phyloP scores from a whole-genome alignment of 2,797 vertebrate species.

The Lateolabrax maculatus region DNA sequence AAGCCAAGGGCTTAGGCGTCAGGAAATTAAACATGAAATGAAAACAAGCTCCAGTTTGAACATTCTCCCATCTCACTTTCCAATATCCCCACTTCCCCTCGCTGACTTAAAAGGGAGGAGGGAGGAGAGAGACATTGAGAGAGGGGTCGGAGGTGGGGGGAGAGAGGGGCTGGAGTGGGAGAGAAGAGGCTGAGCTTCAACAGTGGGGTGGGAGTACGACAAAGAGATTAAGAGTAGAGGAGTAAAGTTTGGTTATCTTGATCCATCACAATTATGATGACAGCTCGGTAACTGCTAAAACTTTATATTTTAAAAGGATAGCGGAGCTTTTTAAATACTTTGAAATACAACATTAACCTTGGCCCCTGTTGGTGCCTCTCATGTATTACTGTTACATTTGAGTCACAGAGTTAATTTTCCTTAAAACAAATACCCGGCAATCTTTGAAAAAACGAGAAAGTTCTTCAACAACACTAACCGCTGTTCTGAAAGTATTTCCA shows the following conservation, averaged over 20 bases:
- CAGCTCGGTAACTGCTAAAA: constrained; percentile 35
- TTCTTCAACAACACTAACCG: not conserved
- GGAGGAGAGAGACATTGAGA: constrained; percentile 67
- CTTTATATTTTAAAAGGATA: constrained; percentile 17
- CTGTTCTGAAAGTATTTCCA: not conserved
- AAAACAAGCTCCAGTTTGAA: constrained; percentile 95
- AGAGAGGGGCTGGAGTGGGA: constrained; percentile 25
- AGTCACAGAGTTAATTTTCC: not conserved
- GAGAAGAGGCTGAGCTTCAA: constrained; percentile 50
- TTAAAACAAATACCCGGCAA: not conserved
- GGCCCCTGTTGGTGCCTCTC: not conserved
- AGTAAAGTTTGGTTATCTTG: constrained; percentile 40
- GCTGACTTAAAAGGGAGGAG: constrained; percentile 81
- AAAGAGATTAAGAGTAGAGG: constrained; percentile 45
- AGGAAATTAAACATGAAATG: constrained; percentile 99
- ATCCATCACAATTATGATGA: constrained; percentile 54
- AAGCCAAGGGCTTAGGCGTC: constrained; percentile 96
- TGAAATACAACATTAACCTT: not conserved
- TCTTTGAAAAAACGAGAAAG: not conserved
- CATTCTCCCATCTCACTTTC: constrained; percentile 94
- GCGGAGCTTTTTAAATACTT: constrained; percentile 7
- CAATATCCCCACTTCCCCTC: constrained; percentile 90
- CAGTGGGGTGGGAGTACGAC: constrained; percentile 45
- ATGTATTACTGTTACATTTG: not conserved
- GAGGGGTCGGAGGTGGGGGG: constrained; percentile 27